These are phyloP conservation scores for Metacarcinus magister DNA, from an alignment of 2,888 invertebrate species.

Conservation along the genomic window DNA sequence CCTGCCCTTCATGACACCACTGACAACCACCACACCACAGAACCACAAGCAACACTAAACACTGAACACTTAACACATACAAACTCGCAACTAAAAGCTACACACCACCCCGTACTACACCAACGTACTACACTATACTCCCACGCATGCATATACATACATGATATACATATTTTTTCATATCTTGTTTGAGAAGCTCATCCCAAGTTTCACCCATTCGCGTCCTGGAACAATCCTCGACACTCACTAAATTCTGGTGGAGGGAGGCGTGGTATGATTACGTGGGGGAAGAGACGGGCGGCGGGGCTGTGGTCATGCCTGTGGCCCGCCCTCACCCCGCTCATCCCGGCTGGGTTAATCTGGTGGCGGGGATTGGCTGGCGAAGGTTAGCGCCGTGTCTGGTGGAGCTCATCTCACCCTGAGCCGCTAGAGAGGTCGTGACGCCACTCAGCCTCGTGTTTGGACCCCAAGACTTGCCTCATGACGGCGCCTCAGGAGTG, in stretches of 20 bases:
- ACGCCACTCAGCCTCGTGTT: conserved; percentile 12
- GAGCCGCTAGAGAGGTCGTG: conserved; percentile 22
- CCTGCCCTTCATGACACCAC: no score
- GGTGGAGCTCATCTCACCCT: conserved; percentile 15
- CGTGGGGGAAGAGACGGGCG: not conserved
- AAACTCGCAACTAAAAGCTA: no score
- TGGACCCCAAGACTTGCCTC: not conserved
- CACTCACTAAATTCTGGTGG: not conserved
- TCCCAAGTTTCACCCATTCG: conserved; percentile 11
- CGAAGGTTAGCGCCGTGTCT: not conserved
- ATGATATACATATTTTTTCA: not conserved
- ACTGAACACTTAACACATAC: no score
- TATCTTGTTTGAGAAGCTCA: conserved; percentile 12
- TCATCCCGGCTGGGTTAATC: conserved; percentile 13
- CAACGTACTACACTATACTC: no score
- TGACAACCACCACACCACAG: no score
- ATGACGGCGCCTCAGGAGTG: not conserved
- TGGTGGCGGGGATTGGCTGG: conserved; percentile 26
- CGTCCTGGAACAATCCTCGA: not conserved
- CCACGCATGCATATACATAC: not conserved
- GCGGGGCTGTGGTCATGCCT: not conserved
- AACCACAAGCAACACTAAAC: no score
- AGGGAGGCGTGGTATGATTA: conserved; percentile 12
- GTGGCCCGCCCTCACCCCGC: not conserved
- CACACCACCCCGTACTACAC: no score